Percentiles rank a stretch among this genome's conserved stretches.
These are phyloP conservation scores for Actenoides hombroni DNA, from an alignment of 2,113 vertebrate genomes.

Conservation along the genomic window DNA sequence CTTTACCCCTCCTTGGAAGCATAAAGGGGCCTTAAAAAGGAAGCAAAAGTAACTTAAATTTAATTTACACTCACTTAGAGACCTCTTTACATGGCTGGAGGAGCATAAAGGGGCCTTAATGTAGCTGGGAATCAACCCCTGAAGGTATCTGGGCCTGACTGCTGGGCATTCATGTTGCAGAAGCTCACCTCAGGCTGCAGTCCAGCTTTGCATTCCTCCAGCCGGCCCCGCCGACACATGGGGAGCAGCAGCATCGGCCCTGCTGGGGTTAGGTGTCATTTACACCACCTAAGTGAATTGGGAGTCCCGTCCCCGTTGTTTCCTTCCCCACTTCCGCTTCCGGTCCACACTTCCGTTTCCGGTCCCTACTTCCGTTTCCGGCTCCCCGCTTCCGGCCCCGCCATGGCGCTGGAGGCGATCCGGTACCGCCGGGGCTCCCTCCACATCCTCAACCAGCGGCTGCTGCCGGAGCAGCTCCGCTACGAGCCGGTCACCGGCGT, in stretches of 20 bases:
- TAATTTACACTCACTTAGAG: conserved; percentile 54
- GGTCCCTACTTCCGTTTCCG: too few species aligned
- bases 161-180: background rate
- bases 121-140: background rate
- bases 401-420: too few species aligned
- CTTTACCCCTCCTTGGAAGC: background rate
- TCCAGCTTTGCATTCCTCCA: background rate
- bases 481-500: too few species aligned
- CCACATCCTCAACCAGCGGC: too few species aligned
- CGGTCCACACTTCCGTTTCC: too few species aligned
- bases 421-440: conserved; percentile 29
- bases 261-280: background rate
- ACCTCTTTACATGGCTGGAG: background rate
- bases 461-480: too few species aligned
- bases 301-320: too few species aligned
- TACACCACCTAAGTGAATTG: rapidly evolving
- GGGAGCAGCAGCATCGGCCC: background rate
- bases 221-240: rapidly evolving
- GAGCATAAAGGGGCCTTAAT: conserved; percentile 34
- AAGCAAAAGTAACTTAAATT: conserved; percentile 20
- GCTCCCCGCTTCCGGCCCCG: too few species aligned
- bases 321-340: too few species aligned
- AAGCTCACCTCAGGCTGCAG: background rate
- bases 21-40: conserved; percentile 33
- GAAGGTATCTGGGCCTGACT: background rate